Evolutionary conservation across 2,113 vertebrate species (phyloP).

Genomic region (Urocitellus parryii): DNA sequence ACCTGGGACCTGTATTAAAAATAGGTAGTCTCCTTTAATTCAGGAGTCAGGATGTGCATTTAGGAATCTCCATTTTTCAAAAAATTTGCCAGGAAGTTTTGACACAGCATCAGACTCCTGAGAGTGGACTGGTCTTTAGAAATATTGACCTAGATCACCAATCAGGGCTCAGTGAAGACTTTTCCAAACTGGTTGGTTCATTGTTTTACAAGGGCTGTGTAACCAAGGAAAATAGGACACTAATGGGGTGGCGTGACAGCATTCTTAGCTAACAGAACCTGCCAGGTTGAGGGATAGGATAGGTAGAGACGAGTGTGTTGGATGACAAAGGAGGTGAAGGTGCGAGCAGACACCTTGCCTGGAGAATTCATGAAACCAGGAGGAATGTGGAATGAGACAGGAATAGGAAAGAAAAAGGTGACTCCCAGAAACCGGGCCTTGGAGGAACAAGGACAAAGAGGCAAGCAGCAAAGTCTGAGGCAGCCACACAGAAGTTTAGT

Average conservation of each 20-base stretch:
- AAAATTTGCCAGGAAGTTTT: not conserved
- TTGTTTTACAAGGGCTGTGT: not conserved
- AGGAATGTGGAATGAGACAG: not conserved
- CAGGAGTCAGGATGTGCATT: not conserved
- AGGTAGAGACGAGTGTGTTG: not conserved
- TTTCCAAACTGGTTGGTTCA: not conserved
- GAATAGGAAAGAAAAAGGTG: not conserved
- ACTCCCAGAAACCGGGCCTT: not conserved
- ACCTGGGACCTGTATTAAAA: not conserved
- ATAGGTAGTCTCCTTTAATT: not conserved
- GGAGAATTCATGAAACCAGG: not conserved
- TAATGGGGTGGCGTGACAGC: not conserved
- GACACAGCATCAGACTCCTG: not conserved
- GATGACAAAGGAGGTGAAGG: not conserved
- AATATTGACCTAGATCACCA: not conserved
- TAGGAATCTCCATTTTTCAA: not conserved
- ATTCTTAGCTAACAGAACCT: not conserved
- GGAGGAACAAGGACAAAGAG: not conserved
- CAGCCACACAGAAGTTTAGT: not conserved
- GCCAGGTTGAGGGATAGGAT: accelerated
- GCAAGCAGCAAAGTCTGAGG: not conserved
- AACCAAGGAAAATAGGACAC: not conserved
- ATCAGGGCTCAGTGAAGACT: not conserved
- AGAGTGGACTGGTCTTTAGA: not conserved
- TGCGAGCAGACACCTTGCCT: not conserved